A percentile compares a stretch with the other conserved stretches of the same genome.
Evolutionary conservation across 1,140 invertebrate species (phyloP).

Genomic region (Neodiprion pinetum): DNA sequence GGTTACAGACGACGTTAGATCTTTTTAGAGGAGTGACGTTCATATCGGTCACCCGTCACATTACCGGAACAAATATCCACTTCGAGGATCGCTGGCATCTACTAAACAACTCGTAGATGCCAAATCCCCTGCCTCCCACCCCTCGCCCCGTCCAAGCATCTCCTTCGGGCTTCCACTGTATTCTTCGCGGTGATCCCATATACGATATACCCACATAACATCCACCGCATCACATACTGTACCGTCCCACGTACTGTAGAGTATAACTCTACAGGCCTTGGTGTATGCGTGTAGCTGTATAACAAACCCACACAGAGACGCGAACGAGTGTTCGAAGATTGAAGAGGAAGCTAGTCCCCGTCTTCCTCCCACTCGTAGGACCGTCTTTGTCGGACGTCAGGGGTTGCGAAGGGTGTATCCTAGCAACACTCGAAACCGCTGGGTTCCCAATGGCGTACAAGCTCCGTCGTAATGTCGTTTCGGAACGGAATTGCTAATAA

Average conservation of each 20-base stretch:
- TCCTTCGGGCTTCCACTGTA: no score
- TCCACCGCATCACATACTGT: neutral
- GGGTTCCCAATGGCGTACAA: slow-evolving; percentile 16
- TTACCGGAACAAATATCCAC: slow-evolving; percentile 38
- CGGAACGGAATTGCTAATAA: no score
- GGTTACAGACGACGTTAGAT: neutral
- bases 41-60: slow-evolving; percentile 21
- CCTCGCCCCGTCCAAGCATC: no score
- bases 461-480: neutral
- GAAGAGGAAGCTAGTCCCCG: neutral
- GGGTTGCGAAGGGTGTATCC: slow-evolving; percentile 49
- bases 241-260: neutral
- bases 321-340: neutral
- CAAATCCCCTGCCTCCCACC: slow-evolving; percentile 22
- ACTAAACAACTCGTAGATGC: slow-evolving; percentile 32
- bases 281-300: no score
- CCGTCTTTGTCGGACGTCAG: slow-evolving; percentile 12
- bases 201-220: no score
- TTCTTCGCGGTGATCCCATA: no score
- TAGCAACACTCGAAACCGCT: slow-evolving; percentile 50
- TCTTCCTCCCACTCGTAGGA: neutral
- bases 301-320: neutral
- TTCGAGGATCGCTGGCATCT: slow-evolving; percentile 23
- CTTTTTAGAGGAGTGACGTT: neutral
- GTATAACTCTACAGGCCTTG: neutral